Evolutionary conservation across 2,113 vertebrate genomes (phyloP).

Genomic region (Castor canadensis): DNA sequence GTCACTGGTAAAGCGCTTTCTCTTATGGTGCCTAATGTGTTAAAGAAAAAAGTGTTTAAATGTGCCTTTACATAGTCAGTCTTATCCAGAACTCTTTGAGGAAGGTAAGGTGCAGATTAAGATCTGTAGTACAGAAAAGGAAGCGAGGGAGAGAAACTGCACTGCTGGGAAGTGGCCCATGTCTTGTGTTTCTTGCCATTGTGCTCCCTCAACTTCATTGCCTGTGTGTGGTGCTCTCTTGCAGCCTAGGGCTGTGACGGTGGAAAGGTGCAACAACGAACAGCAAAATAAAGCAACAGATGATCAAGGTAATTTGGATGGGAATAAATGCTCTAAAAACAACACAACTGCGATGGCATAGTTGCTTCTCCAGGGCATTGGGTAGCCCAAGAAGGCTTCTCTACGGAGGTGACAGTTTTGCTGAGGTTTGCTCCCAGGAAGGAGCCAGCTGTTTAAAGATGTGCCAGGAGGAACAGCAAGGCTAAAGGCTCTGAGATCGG

Average conservation of each 20-base stretch:
- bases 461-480: neutral
- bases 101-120: neutral
- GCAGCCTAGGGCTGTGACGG: neutral
- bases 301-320: neutral
- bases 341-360: neutral
- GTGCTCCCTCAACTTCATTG: neutral
- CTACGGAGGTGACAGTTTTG: neutral
- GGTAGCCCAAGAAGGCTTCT: neutral
- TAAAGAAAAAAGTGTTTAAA: neutral
- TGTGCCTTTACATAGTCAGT: neutral
- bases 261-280: neutral
- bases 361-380: neutral
- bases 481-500: neutral
- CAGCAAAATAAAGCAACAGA: neutral
- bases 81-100: neutral
- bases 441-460: conserved; percentile 3
- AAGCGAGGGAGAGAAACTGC: neutral
- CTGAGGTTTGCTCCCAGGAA: conserved; percentile 5
- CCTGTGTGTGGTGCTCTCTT: neutral
- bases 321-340: neutral
- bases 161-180: neutral
- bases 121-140: neutral
- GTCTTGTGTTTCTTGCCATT: neutral
- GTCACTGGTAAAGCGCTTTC: conserved; percentile 1
- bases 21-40: neutral